These are phyloP conservation scores for Heteronetta atricapilla DNA, from an alignment of 2,113 vertebrate genomes.

Conservation along the genomic window DNA sequence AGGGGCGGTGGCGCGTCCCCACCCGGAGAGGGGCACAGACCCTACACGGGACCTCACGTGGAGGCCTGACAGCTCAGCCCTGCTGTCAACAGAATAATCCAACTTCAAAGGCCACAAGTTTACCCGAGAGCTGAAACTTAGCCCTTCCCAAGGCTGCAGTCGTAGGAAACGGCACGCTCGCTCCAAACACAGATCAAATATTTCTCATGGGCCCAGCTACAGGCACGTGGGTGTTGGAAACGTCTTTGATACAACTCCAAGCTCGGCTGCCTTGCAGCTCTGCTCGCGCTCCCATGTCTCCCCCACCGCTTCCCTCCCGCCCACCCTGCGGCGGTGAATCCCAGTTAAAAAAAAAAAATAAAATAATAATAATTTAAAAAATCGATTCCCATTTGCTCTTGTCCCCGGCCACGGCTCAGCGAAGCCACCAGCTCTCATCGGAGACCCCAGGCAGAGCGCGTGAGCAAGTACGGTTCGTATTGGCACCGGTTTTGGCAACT, in stretches of 20 bases:
- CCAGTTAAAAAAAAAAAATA: background rate
- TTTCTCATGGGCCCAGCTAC: background rate
- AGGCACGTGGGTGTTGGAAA: background rate
- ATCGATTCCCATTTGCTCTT: background rate
- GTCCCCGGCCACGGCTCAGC: background rate
- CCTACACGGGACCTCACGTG: background rate
- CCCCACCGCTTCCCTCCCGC: conserved; percentile 4
- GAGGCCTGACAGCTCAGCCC: background rate
- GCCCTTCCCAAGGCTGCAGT: background rate
- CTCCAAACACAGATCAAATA: background rate
- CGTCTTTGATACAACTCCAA: background rate
- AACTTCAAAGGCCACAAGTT: conserved; percentile 32
- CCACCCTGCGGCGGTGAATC: background rate
- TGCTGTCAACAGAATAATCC: background rate
- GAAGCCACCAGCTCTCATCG: background rate
- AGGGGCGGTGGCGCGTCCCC: background rate
- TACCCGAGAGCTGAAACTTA: background rate
- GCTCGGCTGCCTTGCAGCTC: conserved; percentile 18
- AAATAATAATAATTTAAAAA: too few relatives aligned
- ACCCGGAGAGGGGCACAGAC: background rate
- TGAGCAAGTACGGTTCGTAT: rapidly evolving
- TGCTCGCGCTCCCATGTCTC: background rate
- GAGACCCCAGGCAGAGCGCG: background rate
- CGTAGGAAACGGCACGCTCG: background rate
- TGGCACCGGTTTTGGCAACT: background rate